These are phyloP conservation scores for Aphelocoma californica DNA, from an alignment of 2,797 vertebrate species.

Conservation along the genomic window DNA sequence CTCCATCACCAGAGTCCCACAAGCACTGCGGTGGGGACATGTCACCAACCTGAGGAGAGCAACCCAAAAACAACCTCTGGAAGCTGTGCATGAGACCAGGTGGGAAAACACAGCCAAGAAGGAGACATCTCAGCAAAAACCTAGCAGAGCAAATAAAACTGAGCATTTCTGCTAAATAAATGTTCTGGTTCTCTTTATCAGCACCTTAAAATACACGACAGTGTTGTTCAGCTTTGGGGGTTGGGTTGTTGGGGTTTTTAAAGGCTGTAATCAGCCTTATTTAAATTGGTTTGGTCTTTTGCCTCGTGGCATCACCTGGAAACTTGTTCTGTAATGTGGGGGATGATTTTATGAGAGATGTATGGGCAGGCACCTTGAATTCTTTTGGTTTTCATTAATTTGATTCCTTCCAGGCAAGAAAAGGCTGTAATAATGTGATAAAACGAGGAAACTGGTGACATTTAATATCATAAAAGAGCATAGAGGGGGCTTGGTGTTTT, in stretches of 20 bases:
- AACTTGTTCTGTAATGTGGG: background rate
- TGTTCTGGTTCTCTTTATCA: background rate
- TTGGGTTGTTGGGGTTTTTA: background rate
- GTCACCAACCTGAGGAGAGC: background rate
- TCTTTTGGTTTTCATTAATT: constrained; percentile 54
- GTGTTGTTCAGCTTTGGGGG: background rate
- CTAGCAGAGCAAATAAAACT: background rate
- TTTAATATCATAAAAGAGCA: constrained; percentile 70
- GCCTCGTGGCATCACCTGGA: background rate
- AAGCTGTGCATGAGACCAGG: background rate
- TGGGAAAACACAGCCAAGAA: background rate
- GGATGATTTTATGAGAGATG: constrained; percentile 24
- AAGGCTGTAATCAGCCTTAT: constrained; percentile 8
- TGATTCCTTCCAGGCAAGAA: constrained; percentile 58
- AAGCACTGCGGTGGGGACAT: background rate
- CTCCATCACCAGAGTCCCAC: background rate
- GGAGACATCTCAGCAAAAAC: background rate
- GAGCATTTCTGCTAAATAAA: background rate
- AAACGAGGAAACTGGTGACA: constrained; percentile 65
- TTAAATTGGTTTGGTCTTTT: constrained; percentile 44
- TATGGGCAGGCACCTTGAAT: background rate
- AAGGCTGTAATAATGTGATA: constrained; percentile 62
- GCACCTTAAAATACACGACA: background rate
- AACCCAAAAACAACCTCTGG: background rate
- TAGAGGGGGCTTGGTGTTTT: constrained; percentile 43